Evolutionary conservation across 1,140 invertebrate species (phyloP).

Genomic region (Paralvinella palmiformis): DNA sequence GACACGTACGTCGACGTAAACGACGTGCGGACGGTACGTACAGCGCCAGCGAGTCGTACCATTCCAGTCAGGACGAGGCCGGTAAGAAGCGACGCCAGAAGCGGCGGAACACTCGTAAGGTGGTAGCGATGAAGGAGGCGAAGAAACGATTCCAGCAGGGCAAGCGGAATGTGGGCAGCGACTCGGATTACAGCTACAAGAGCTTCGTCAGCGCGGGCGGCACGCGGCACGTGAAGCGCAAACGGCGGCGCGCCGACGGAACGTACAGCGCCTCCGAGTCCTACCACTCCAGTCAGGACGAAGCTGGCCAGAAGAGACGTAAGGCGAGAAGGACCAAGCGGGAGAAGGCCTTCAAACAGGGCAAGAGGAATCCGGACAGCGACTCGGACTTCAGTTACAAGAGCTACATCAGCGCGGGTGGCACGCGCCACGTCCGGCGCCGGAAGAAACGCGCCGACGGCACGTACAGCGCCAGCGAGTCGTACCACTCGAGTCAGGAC

Average conservation of each 20-base stretch:
- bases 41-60: constrained; percentile 41
- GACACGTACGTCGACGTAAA: constrained; percentile 34
- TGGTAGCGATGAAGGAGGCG: background rate
- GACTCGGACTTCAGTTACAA: constrained; percentile 45
- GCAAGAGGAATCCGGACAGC: constrained; percentile 23
- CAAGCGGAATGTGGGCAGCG: constrained; percentile 35
- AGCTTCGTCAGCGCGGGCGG: constrained; percentile 42
- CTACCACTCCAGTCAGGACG: constrained; percentile 41
- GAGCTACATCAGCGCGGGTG: constrained; percentile 22
- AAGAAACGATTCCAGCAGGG: constrained; percentile 28
- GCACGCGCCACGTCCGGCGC: constrained; percentile 40
- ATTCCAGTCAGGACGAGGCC: constrained; percentile 35
- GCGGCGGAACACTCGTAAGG: constrained; percentile 30
- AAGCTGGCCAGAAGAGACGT: constrained; percentile 35
- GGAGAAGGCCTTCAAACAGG: constrained; percentile 8
- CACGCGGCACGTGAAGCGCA: constrained; percentile 37
- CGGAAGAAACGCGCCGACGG: constrained; percentile 37
- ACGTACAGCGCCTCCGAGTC: constrained; percentile 41
- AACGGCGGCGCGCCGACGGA: constrained; percentile 39
- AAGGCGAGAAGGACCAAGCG: constrained; percentile 31
- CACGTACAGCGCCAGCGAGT: constrained; percentile 42
- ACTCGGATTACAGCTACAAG: constrained; percentile 45
- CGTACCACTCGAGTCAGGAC: constrained; percentile 43
- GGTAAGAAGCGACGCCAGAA: constrained; percentile 34
- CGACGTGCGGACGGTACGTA: constrained; percentile 42